These are phyloP conservation scores for Synanthedon andrenaeformis DNA, from an alignment of 2,888 invertebrate species.

Conservation along the genomic window DNA sequence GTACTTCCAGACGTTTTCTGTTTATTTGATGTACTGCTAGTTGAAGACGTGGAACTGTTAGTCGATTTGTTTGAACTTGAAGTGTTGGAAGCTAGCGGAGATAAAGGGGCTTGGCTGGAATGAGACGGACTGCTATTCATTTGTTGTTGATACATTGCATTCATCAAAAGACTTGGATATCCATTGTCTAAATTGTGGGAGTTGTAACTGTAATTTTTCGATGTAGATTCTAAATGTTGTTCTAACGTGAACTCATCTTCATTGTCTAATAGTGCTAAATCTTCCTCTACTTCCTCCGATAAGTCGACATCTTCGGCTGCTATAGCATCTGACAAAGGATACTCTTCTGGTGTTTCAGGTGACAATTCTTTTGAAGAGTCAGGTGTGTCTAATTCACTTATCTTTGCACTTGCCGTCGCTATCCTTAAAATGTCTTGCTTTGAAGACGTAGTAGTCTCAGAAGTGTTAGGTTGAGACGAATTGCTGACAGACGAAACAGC, in stretches of 20 bases:
- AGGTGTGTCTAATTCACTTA: slow-evolving; percentile 52
- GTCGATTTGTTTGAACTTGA: slow-evolving; percentile 53
- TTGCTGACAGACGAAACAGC: slow-evolving; percentile 71
- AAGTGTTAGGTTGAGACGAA: slow-evolving; percentile 35
- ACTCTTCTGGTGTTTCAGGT: slow-evolving; percentile 62
- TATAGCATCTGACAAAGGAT: slow-evolving; percentile 61
- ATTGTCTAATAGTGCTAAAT: slow-evolving; percentile 79
- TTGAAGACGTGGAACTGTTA: slow-evolving; percentile 55
- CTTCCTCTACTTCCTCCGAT: slow-evolving; percentile 80
- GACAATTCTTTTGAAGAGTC: slow-evolving; percentile 52
- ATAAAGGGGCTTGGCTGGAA: slow-evolving; percentile 40
- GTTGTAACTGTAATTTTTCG: slow-evolving; percentile 51
- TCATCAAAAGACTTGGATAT: slow-evolving; percentile 78
- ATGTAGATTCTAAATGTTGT: slow-evolving; percentile 60
- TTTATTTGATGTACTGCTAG: slow-evolving; percentile 57
- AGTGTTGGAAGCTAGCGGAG: slow-evolving; percentile 56
- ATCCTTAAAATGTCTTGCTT: slow-evolving; percentile 78
- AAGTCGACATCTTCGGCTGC: slow-evolving; percentile 75
- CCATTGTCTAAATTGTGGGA: slow-evolving; percentile 75
- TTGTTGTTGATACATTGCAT: slow-evolving; percentile 74
- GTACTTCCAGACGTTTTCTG: slow-evolving; percentile 69
- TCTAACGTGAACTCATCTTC: slow-evolving; percentile 78
- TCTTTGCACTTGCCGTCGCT: slow-evolving; percentile 68
- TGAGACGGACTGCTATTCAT: slow-evolving; percentile 54
- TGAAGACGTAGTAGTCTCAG: slow-evolving; percentile 50